These are phyloP conservation scores for Pipistrellus nathusii DNA, from an alignment of 2,797 vertebrate genomes.

Conservation along the genomic window DNA sequence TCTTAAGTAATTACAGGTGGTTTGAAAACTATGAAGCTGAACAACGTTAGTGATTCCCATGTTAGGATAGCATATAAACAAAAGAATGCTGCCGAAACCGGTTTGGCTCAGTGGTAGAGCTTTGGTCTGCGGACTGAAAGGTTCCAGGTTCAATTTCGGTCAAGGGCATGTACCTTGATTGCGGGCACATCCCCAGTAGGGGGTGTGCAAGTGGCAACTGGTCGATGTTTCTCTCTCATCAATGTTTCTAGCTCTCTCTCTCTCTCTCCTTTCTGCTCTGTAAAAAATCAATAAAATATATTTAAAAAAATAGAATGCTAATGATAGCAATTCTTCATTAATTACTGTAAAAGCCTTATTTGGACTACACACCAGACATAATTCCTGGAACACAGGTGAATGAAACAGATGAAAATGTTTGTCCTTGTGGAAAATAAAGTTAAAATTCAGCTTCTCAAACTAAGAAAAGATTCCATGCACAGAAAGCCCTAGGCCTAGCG, in stretches of 20 bases:
- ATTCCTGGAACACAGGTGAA: neutral
- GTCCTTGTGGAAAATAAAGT: neutral
- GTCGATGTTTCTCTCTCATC: no score
- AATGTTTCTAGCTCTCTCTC: no score
- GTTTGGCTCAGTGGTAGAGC: no score
- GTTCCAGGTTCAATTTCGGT: no score
- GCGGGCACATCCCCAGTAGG: no score
- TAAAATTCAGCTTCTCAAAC: neutral
- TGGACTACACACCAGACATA: neutral
- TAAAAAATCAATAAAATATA: no score
- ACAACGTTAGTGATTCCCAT: neutral
- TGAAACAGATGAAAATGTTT: neutral
- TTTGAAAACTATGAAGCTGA: neutral
- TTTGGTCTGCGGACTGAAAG: no score
- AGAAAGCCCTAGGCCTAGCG: neutral
- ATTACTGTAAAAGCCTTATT: neutral
- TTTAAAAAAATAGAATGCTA: no score
- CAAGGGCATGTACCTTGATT: no score
- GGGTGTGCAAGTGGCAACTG: no score
- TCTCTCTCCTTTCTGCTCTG: no score
- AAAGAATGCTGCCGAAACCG: neutral
- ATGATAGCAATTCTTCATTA: neutral
- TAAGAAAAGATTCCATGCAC: neutral
- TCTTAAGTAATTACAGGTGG: neutral
- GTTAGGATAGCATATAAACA: neutral